These are phyloP conservation scores for Delphinus delphis DNA, from an alignment of 2,113 vertebrate genomes.

Conservation along the genomic window DNA sequence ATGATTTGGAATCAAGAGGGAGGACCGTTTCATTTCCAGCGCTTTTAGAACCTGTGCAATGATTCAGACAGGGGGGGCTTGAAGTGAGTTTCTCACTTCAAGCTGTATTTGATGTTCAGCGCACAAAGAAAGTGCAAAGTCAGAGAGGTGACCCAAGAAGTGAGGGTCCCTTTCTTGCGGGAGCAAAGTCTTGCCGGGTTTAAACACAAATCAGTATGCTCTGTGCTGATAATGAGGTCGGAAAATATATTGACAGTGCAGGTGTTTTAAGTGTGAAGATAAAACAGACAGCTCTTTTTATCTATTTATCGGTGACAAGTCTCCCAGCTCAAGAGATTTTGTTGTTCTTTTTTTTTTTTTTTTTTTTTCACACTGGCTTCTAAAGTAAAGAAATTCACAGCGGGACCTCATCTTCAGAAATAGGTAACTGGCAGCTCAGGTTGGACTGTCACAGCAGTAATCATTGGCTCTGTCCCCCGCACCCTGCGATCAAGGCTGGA, in stretches of 20 bases:
- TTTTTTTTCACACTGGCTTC: neutral
- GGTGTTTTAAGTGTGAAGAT: neutral
- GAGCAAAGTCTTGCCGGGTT: neutral
- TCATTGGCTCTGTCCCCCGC: neutral
- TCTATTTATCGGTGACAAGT: neutral
- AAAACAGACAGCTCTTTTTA: neutral
- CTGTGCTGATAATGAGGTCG: neutral
- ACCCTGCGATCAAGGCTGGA: neutral
- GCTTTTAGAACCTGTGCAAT: neutral
- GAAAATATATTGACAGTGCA: neutral
- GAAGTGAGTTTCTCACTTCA: neutral
- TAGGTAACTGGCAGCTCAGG: neutral
- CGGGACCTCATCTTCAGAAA: neutral
- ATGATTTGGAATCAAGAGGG: neutral
- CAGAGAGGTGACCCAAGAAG: neutral
- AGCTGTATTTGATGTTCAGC: neutral
- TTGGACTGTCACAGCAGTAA: neutral
- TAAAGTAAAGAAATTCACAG: neutral
- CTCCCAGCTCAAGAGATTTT: neutral
- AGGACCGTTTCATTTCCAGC: fast-evolving
- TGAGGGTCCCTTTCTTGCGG: neutral
- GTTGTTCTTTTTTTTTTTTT: neutral
- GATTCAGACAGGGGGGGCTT: neutral
- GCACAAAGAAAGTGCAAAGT: neutral
- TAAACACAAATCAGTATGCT: neutral